Evolutionary conservation across 2,797 vertebrate genomes (phyloP).

Genomic region (Rachycentron canadum): DNA sequence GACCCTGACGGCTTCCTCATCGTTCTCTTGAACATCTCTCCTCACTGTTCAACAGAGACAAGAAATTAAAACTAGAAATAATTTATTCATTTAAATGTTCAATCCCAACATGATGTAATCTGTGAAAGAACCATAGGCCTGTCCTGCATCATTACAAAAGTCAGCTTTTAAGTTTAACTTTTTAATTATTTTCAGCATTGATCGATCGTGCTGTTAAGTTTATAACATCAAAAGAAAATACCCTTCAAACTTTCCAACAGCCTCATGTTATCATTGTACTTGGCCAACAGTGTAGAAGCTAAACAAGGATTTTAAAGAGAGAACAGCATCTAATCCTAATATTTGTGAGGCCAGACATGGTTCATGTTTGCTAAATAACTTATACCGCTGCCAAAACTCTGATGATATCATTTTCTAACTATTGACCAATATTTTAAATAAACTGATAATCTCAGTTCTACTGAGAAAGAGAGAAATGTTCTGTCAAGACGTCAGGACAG

Average conservation of each 20-base stretch:
- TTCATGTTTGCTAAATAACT: not conserved
- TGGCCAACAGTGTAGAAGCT: accelerated
- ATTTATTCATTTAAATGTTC: not conserved
- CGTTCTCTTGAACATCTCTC: conserved; percentile 96
- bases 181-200: not conserved
- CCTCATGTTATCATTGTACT: not conserved
- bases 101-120: not conserved
- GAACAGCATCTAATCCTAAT: not conserved
- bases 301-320: not conserved
- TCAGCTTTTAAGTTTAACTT: not conserved
- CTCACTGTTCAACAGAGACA: conserved; percentile 86
- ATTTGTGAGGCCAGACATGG: not conserved
- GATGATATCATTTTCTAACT: not conserved
- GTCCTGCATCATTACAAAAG: not conserved
- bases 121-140: not conserved
- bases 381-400: not conserved
- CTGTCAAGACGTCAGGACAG: not conserved
- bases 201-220: not conserved
- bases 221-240: not conserved
- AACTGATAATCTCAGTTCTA: too few relatives aligned
- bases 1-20: conserved; percentile 97
- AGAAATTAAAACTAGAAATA: not conserved
- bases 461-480: not conserved
- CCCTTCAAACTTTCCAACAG: not conserved
- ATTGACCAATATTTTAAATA: too few relatives aligned